A percentile compares a stretch with the other conserved stretches of the same genome.
Conservation (phyloP, 1,140 invertebrate species). For the Drosophila chauvacae region DNA sequence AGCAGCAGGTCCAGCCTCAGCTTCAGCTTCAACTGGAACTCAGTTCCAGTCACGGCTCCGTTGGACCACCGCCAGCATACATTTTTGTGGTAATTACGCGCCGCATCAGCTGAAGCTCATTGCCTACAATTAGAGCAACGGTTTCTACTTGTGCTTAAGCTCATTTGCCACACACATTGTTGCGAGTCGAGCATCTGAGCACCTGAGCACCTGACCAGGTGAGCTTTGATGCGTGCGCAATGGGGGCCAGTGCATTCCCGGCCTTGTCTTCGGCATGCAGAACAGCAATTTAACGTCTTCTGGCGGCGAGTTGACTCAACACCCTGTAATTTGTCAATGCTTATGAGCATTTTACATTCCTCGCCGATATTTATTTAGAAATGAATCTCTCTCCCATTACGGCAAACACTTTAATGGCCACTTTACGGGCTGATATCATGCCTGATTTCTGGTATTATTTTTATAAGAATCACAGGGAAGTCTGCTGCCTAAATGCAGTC, state of each 20-base stretch:
- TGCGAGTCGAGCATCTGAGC: background rate
- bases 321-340: constrained; percentile 52
- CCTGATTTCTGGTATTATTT: constrained; percentile 37
- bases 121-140: constrained; percentile 76
- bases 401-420: constrained; percentile 41
- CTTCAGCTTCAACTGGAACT: constrained; percentile 1
- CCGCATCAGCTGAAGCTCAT: constrained; percentile 55
- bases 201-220: constrained; percentile 19
- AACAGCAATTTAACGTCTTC: constrained; percentile 53
- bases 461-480: constrained; percentile 14
- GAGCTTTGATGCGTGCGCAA: constrained; percentile 50
- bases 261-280: constrained; percentile 42
- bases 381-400: constrained; percentile 37
- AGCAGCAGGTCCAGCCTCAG: constrained; percentile 59
- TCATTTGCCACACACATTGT: constrained; percentile 76
- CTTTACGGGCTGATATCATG: constrained; percentile 14
- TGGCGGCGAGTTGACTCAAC: constrained; percentile 33
- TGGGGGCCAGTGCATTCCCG: background rate
- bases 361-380: constrained; percentile 40
- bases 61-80: constrained; percentile 45
- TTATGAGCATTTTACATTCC: constrained; percentile 45
- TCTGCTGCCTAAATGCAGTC: constrained; percentile 8
- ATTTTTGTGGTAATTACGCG: constrained; percentile 73
- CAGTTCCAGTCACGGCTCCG: constrained; percentile 4
- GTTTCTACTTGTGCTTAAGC: constrained; percentile 68